Evolutionary conservation across 2,888 invertebrate species (phyloP).

Genomic region (Diplazon laetatorius): DNA sequence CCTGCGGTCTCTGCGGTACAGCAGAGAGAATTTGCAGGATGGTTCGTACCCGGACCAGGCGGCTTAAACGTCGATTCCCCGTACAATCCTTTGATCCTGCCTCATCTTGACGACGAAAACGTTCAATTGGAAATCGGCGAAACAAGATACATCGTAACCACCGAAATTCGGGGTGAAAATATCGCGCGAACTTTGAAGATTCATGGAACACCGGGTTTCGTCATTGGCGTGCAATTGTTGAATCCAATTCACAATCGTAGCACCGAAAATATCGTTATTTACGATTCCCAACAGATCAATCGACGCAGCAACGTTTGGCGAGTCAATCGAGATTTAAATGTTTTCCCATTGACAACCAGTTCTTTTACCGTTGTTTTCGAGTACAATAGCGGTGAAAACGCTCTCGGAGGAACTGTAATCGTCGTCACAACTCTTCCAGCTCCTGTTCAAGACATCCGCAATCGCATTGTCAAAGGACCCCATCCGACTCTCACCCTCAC

Average conservation of each 20-base stretch:
- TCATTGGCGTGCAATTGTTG: constrained; percentile 93
- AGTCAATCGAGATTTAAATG: constrained; percentile 91
- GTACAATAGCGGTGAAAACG: constrained; percentile 90
- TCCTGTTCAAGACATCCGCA: constrained; percentile 88
- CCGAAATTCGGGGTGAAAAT: constrained; percentile 84
- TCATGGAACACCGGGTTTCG: constrained; percentile 90
- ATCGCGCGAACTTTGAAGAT: constrained; percentile 75
- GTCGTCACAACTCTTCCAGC: constrained; percentile 89
- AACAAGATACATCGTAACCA: constrained; percentile 91
- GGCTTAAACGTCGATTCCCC: constrained; percentile 88
- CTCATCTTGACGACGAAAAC: constrained; percentile 85
- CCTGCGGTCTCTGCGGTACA: constrained; percentile 92
- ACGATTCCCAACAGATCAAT: constrained; percentile 87
- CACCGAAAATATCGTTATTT: constrained; percentile 91
- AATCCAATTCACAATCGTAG: constrained; percentile 95
- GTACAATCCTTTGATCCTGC: constrained; percentile 90
- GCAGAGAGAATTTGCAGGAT: constrained; percentile 96
- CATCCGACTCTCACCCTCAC: constrained; percentile 89
- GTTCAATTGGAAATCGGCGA: constrained; percentile 87
- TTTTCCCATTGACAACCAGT: constrained; percentile 95
- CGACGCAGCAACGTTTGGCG: constrained; percentile 88
- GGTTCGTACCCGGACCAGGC: constrained; percentile 90
- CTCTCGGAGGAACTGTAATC: constrained; percentile 92
- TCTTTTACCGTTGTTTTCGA: constrained; percentile 91
- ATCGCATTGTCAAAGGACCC: constrained; percentile 90